Percentiles rank a stretch among this genome's conserved stretches.
Evolutionary conservation across 2,888 invertebrate genomes (phyloP).

Genomic region (Mycalesis mineus): DNA sequence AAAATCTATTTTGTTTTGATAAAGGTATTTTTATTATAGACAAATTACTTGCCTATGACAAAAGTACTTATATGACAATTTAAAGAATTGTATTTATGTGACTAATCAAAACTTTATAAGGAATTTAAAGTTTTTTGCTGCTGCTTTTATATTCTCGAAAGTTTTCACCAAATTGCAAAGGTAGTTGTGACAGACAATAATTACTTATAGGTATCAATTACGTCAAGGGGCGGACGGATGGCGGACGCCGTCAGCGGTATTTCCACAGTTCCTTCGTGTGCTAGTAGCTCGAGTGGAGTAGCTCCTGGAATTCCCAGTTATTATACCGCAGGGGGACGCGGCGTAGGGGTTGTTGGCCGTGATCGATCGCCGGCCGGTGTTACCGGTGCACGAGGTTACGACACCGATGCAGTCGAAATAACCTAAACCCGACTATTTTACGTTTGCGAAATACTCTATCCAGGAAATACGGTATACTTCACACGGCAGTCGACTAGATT

Average conservation of each 20-base stretch:
- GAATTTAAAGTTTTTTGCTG: too few relatives aligned
- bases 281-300: slow-evolving; percentile 43
- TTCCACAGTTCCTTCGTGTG: slow-evolving; percentile 49
- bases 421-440: not conserved
- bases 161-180: not conserved
- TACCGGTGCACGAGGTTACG: slow-evolving; percentile 66
- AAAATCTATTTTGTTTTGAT: too few relatives aligned
- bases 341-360: slow-evolving; percentile 70
- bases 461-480: too few relatives aligned
- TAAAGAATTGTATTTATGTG: too few relatives aligned
- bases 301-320: slow-evolving; percentile 72
- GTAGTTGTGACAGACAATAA: slow-evolving; percentile 8
- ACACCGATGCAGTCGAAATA: slow-evolving; percentile 51
- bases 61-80: too few relatives aligned
- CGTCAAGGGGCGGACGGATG: slow-evolving; percentile 43
- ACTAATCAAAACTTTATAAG: too few relatives aligned
- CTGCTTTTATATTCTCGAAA: not conserved
- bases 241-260: slow-evolving; percentile 60
- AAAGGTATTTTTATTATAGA: too few relatives aligned
- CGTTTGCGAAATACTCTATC: not conserved
- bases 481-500: too few relatives aligned
- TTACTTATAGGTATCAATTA: slow-evolving; percentile 31
- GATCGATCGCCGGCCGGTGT: slow-evolving; percentile 60
- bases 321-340: slow-evolving; percentile 60
- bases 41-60: too few relatives aligned